phyloP scores from a whole-genome alignment of 2,797 vertebrate species.

The Thripadectes ignobilis region DNA sequence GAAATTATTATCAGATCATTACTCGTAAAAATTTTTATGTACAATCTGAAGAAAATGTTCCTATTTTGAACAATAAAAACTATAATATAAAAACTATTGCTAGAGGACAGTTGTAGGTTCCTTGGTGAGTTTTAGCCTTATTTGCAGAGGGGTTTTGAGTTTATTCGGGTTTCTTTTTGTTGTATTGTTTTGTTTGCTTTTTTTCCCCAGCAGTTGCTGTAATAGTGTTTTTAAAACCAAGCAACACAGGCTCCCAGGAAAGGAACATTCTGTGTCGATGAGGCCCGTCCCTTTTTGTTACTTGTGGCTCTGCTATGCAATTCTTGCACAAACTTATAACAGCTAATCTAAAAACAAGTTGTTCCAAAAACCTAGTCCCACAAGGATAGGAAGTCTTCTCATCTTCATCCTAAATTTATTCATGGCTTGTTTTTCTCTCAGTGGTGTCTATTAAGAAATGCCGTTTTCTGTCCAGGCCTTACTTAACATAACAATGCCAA shows the following conservation, averaged over 20 bases:
- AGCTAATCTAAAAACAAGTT: background rate
- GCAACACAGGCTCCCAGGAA: background rate
- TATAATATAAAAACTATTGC: background rate
- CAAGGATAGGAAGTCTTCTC: background rate
- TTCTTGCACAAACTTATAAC: background rate
- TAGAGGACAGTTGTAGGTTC: background rate
- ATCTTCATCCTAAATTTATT: background rate
- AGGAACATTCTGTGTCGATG: background rate
- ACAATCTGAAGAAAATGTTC: background rate
- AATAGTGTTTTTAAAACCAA: background rate
- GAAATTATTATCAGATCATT: background rate
- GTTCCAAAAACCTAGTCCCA: background rate
- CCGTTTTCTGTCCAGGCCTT: background rate
- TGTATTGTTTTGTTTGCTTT: background rate
- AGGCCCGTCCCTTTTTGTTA: background rate
- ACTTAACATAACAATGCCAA: background rate
- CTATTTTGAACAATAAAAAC: background rate
- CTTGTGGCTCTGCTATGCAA: background rate
- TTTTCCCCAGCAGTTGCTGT: background rate
- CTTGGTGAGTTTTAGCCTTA: background rate
- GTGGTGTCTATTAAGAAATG: background rate
- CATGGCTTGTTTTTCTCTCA: background rate
- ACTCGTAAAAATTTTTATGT: background rate
- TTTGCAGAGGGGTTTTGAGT: background rate
- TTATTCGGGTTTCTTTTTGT: background rate